Conservation (phyloP, 2,113 vertebrate species). For the chimpanzee (Pan troglodytes) region NHGRI_mPanTro3-v2.1_pri NC_072398.2:30062501-30063000, state of each 20-base stretch:
- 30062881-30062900: no score
- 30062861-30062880: no score
- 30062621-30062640: background rate
- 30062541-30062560: background rate
- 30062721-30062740: background rate
- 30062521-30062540: background rate
- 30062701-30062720: background rate
- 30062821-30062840: no score
- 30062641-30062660: background rate
- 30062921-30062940: no score
- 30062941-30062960: no score
- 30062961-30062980: background rate
- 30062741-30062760: background rate
- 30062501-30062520: conserved; percentile 18
- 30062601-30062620: background rate
- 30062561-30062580: conserved; percentile 1
- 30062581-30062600: background rate
- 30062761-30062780: background rate
- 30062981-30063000: background rate
- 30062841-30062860: no score
- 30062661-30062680: background rate
- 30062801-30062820: background rate
- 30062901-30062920: no score
- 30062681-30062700: background rate
- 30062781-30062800: no score